Percentiles rank a stretch among this genome's conserved stretches.
These are phyloP conservation scores for Napeogenes sylphis DNA, from an alignment of 2,888 invertebrate species.

Conservation along the genomic window DNA sequence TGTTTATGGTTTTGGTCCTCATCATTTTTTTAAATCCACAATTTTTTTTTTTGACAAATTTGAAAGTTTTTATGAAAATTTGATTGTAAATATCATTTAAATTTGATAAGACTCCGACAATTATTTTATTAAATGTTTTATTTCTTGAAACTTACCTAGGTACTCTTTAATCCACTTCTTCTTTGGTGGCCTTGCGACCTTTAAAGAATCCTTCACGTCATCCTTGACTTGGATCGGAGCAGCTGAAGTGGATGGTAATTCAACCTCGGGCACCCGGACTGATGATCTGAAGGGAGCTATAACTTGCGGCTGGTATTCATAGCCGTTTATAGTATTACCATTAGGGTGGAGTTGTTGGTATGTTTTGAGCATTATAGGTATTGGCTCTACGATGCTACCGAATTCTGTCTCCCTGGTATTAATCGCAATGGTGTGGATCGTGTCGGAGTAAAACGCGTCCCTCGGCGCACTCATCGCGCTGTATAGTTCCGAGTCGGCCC, in stretches of 20 bases:
- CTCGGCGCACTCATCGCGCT: conserved; percentile 61
- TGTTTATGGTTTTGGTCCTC: too few relatives aligned
- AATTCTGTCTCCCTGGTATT: conserved; percentile 69
- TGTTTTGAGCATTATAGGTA: conserved; percentile 61
- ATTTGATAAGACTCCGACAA: background rate
- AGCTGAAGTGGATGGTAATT: conserved; percentile 46
- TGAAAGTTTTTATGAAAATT: too few relatives aligned
- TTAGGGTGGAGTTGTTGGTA: conserved; percentile 55
- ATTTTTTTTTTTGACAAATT: too few relatives aligned
- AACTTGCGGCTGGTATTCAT: conserved; percentile 42
- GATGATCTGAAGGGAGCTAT: conserved; percentile 43
- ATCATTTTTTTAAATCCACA: too few relatives aligned
- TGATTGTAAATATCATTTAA: too few relatives aligned
- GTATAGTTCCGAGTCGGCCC: conserved; percentile 51
- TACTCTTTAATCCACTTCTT: conserved; percentile 86
- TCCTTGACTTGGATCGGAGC: conserved; percentile 45
- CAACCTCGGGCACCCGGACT: conserved; percentile 43
- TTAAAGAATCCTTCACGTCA: conserved; percentile 47
- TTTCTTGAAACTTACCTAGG: conserved; percentile 68
- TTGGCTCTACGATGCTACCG: conserved; percentile 63
- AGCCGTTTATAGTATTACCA: conserved; percentile 47
- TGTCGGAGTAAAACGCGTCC: conserved; percentile 51
- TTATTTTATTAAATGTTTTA: background rate
- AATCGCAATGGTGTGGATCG: conserved; percentile 63
- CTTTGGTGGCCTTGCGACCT: conserved; percentile 77